Percentiles rank a stretch among this genome's conserved stretches.
phyloP scores from a whole-genome alignment of 2,797 vertebrate genomes.

The Spinibarbus caldwelli region DNA sequence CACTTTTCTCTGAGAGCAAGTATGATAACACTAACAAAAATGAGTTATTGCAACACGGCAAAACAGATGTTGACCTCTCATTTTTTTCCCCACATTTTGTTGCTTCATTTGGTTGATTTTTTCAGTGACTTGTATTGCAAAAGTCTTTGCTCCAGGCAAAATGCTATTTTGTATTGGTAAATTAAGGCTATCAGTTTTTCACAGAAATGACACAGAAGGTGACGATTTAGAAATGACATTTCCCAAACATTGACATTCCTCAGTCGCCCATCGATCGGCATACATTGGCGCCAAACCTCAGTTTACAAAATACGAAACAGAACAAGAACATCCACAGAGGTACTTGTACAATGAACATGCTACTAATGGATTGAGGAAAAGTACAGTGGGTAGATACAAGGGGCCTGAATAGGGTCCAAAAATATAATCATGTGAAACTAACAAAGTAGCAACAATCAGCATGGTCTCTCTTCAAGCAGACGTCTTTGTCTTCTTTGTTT shows the following conservation, averaged over 20 bases:
- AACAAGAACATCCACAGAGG: slow-evolving; percentile 51
- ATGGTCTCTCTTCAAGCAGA: slow-evolving; percentile 60
- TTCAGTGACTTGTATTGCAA: slow-evolving; percentile 54
- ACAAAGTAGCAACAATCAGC: slow-evolving; percentile 55
- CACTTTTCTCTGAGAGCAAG: not conserved
- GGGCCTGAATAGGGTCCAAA: slow-evolving; percentile 52
- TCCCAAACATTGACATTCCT: slow-evolving; percentile 36
- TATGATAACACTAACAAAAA: slow-evolving; percentile 41
- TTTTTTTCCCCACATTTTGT: not conserved
- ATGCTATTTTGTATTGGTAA: slow-evolving; percentile 55
- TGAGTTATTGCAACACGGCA: slow-evolving; percentile 55
- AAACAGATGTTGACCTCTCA: slow-evolving; percentile 30
- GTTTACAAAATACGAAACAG: slow-evolving; percentile 31
- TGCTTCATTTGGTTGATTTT: slow-evolving; percentile 42
- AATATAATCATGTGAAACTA: slow-evolving; percentile 55
- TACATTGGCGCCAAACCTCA: slow-evolving; percentile 32
- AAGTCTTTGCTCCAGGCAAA: slow-evolving; percentile 54
- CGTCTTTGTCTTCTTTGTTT: slow-evolving; percentile 68
- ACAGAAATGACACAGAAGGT: slow-evolving; percentile 57
- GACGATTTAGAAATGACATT: slow-evolving; percentile 47
- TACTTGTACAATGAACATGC: slow-evolving; percentile 66
- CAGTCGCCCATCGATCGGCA: slow-evolving; percentile 18
- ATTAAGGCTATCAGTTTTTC: slow-evolving; percentile 69
- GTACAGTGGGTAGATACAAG: slow-evolving; percentile 66
- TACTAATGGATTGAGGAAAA: slow-evolving; percentile 55